Base-by-base conservation (phyloP, 1,140 invertebrate species). In the Euwallacea fornicatus region DNA sequence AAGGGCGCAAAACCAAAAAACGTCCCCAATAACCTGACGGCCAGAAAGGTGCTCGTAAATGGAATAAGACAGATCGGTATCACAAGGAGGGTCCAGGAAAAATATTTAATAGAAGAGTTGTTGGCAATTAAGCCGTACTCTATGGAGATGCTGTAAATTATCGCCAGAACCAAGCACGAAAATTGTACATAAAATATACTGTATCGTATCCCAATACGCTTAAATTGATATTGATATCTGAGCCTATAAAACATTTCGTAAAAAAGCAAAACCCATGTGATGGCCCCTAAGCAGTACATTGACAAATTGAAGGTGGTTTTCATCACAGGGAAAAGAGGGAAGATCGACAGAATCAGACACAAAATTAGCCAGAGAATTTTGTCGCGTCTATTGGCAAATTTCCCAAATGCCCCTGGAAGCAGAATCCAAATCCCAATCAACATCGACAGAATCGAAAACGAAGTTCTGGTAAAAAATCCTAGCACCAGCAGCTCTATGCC, bases 271-370 rank as follows among this genome's bases (percentile, higher is more conserved):
- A 75, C 16, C 75, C 76, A 78, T n/a, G 69, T 63, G 33, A 68
- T 11, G 42, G 21, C 66, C 8, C 78, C 78, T 16, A 76, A 62
- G 15, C 67, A 13, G 58, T 78, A 77, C 69, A 71, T 73, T 21
- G 71, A 69, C 11, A 75, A 60, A 33, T 78, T 77, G 62, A 78
- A 80, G 6, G 69, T 66, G 7, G 77, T 78, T 66, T 75, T 77
- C 74, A 80, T 75, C 8, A 76, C 73, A 15, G 76, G 78, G 50
- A 78, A 69, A 44, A 69, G n/a, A 13, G 78, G 77, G 47, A 80
- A 77, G 13, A 76, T 66, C 42, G 74, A 73, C 13, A 78, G 47
- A 42, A 75, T 9, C 8, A 69, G 11, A 58, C 74, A 74, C 47
- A 70, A 71, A 47, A 58, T n/a, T 47, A 76, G 9, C 77, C 77